phyloP scores from a whole-genome alignment of 2,113 vertebrate species.

The Misgurnus anguillicaudatus region DNA sequence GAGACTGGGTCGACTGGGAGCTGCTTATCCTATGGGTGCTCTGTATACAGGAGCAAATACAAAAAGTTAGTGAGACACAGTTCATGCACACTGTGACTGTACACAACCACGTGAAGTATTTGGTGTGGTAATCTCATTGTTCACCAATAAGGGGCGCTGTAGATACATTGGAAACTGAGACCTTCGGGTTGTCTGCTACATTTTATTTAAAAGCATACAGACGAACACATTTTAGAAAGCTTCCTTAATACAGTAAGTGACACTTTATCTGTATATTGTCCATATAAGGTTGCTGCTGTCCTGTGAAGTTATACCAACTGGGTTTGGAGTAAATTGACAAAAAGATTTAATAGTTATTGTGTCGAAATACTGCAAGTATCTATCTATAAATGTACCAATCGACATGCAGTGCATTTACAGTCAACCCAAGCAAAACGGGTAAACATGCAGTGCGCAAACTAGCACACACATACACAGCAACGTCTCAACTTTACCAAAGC shows the following conservation, averaged over 20 bases:
- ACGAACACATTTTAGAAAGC: neutral
- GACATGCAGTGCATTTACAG: constrained; percentile 39
- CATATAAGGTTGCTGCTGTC: neutral
- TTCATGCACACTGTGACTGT: neutral
- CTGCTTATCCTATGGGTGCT: constrained; percentile 93
- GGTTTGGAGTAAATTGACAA: constrained; percentile 23
- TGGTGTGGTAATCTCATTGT: constrained; percentile 45
- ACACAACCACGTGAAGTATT: constrained; percentile 43
- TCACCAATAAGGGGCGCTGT: constrained; percentile 45
- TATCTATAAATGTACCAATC: constrained; percentile 11
- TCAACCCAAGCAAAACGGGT: constrained; percentile 31
- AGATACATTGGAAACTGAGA: constrained; percentile 9
- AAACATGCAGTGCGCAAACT: constrained; percentile 20
- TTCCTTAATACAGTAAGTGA: neutral
- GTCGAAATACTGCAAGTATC: too few species aligned
- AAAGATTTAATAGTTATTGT: neutral
- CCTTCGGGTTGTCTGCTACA: neutral
- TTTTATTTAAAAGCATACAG: neutral
- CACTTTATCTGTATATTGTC: neutral
- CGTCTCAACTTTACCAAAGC: neutral
- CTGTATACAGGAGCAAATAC: constrained; percentile 69
- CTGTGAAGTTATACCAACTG: neutral
- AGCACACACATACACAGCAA: constrained; percentile 19
- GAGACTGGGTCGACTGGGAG: constrained; percentile 87
- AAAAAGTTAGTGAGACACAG: constrained; percentile 24